A percentile compares a stretch with the other conserved stretches of the same genome.
Conservation (phyloP, 1,140 invertebrate genomes). For the Megalonaias nervosa region DNA sequence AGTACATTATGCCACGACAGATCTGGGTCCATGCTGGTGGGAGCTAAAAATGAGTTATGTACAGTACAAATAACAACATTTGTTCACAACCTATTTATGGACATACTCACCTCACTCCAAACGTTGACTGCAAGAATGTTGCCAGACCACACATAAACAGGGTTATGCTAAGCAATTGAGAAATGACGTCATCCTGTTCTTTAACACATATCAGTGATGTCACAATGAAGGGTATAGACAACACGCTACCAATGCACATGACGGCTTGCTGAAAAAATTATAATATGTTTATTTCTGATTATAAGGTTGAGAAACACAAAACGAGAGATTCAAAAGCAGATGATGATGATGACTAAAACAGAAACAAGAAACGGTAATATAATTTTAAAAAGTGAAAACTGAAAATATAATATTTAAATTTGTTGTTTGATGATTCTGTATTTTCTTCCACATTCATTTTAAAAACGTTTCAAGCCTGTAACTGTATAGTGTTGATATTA, state of each 20-base stretch:
- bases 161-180: conserved; percentile 51
- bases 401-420: not conserved
- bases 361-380: not conserved
- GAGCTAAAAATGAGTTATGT: no score
- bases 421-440: no score
- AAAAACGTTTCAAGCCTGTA: no score
- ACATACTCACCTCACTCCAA: conserved; percentile 81
- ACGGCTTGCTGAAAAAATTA: conserved; percentile 74
- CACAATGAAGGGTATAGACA: conserved; percentile 58
- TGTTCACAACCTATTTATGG: no score
- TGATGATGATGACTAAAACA: not conserved
- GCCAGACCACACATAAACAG: conserved; percentile 77
- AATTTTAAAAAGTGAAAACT: not conserved
- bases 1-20: no score
- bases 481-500: no score
- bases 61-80: no score
- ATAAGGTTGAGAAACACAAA: not conserved
- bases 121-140: conserved; percentile 84
- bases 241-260: conserved; percentile 45
- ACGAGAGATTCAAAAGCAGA: not conserved
- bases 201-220: conserved; percentile 45
- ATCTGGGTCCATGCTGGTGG: no score
- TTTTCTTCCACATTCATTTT: no score
- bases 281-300: conserved; percentile 75
- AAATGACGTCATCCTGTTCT: conserved; percentile 70